Percentiles rank a stretch among this genome's conserved stretches.
Evolutionary conservation across 2,797 vertebrate genomes (phyloP).

Genomic region (Sebastiscus albofasciatus): DNA sequence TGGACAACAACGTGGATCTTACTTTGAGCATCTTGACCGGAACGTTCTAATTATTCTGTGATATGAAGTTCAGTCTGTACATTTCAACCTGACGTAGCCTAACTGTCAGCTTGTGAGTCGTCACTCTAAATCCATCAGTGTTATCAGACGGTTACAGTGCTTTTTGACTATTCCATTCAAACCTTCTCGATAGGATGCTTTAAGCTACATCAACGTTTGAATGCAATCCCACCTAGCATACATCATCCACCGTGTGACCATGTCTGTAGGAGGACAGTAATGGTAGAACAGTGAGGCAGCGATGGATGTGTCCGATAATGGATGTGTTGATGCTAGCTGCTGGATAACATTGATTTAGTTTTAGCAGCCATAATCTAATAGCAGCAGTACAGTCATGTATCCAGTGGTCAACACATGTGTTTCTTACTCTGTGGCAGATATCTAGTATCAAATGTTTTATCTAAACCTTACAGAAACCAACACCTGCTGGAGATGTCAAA

Average conservation of each 20-base stretch:
- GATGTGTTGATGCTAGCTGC: not conserved
- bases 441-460: conserved; percentile 74
- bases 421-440: conserved; percentile 43
- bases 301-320: conserved; percentile 19
- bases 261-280: not conserved
- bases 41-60: rapidly evolving
- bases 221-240: not conserved
- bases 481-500: conserved; percentile 89
- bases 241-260: not conserved
- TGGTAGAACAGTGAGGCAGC: no score
- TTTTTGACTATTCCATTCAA: not conserved
- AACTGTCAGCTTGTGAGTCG: not conserved
- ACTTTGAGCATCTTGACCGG: conserved; percentile 46
- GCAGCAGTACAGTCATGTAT: not conserved
- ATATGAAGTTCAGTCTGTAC: not conserved
- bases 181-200: not conserved
- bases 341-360: not conserved
- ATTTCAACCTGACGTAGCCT: not conserved
- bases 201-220: not conserved
- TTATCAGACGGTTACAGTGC: conserved; percentile 25
- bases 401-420: conserved; percentile 15
- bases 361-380: not conserved
- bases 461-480: conserved; percentile 85
- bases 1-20: not conserved
- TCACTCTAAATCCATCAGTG: not conserved